phyloP scores from a whole-genome alignment of 2,797 vertebrate genomes.

The Gymnothorax reevesii region DNA sequence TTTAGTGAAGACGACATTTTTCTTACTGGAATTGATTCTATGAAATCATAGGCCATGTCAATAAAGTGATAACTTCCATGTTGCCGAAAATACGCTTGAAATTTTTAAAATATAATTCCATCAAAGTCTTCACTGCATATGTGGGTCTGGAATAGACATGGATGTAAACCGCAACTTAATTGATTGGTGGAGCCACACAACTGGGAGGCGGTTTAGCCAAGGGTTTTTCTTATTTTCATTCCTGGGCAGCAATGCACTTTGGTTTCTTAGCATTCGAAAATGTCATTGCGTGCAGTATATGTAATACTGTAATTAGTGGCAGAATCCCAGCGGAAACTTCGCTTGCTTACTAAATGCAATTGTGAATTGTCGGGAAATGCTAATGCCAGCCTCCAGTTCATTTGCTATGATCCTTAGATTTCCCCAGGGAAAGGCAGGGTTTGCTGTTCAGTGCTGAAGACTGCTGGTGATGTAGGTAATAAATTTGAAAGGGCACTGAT shows the following conservation, averaged over 20 bases:
- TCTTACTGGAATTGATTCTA: too few relatives aligned
- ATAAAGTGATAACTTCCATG: too few relatives aligned
- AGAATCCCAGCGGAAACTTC: background rate
- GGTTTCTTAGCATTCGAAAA: background rate
- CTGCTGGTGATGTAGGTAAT: constrained; percentile 17
- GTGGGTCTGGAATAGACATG: too few relatives aligned
- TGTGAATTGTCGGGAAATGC: constrained; percentile 18
- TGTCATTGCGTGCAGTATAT: background rate
- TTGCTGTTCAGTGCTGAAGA: background rate
- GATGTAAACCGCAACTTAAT: too few relatives aligned
- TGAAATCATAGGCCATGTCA: too few relatives aligned
- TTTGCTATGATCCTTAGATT: background rate
- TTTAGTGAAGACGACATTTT: too few relatives aligned
- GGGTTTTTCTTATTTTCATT: background rate
- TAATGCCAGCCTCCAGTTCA: background rate
- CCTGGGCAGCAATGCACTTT: background rate
- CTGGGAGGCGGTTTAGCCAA: too few relatives aligned
- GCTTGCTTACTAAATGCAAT: constrained; percentile 7
- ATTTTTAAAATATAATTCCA: too few relatives aligned
- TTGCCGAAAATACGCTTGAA: too few relatives aligned
- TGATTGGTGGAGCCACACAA: too few relatives aligned
- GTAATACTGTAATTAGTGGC: background rate
- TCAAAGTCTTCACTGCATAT: too few relatives aligned
- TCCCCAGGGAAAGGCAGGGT: constrained; percentile 15
- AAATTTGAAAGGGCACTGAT: constrained; percentile 14